Percentiles rank a stretch among this genome's conserved stretches.
phyloP scores from a whole-genome alignment of 2,113 vertebrate species.

The Corvus hawaiiensis region DNA sequence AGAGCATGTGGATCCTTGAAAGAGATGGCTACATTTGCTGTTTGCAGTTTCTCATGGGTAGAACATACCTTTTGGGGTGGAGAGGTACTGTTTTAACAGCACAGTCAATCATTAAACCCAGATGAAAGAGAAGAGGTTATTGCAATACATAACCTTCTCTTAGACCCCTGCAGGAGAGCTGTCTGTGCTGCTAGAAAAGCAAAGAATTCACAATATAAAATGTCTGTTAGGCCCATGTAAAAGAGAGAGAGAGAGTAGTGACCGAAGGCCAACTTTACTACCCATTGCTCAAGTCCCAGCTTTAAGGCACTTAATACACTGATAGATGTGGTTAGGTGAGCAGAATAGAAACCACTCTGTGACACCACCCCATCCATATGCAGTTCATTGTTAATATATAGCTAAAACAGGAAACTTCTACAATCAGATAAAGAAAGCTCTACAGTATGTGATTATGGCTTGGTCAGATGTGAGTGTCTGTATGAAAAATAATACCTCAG shows the following conservation, averaged over 20 bases:
- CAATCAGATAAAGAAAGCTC: conserved; percentile 52
- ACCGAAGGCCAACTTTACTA: not conserved
- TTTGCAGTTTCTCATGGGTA: not conserved
- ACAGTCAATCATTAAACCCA: not conserved
- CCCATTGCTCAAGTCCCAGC: not conserved
- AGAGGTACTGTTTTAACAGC: not conserved
- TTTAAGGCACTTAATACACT: not conserved
- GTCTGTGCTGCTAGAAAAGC: not conserved
- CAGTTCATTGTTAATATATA: conserved; percentile 3
- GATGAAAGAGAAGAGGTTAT: not conserved
- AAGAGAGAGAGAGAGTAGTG: not conserved
- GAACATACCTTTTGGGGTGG: not conserved
- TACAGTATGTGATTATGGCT: conserved; percentile 25
- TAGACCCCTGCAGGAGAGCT: not conserved
- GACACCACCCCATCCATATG: not conserved
- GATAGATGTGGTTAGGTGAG: conserved; percentile 26
- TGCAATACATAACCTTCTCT: not conserved
- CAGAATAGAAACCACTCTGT: not conserved
- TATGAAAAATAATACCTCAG: conserved; percentile 48
- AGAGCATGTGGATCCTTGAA: not conserved
- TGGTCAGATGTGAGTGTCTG: conserved; percentile 26
- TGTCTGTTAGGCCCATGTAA: not conserved
- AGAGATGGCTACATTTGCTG: not conserved
- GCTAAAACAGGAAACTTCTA: conserved; percentile 30
- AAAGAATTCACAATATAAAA: not conserved